Percentiles rank a stretch among this genome's conserved stretches.
Evolutionary conservation across 2,113 vertebrate genomes (phyloP).

Genomic region (Brachyistius frenatus): DNA sequence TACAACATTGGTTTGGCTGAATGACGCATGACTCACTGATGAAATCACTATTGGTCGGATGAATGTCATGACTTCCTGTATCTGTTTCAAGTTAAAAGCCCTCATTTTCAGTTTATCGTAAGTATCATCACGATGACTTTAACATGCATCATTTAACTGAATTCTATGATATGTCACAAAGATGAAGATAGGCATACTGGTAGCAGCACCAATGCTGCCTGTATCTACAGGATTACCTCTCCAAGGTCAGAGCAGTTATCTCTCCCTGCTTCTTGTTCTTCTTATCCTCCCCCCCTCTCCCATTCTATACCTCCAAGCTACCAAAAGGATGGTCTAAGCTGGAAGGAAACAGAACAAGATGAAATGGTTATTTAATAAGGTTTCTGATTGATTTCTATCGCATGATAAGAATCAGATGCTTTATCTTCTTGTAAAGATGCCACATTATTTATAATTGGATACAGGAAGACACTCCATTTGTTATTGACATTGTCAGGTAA

Average conservation of each 20-base stretch:
- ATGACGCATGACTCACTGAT: too few relatives aligned
- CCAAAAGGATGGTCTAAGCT: constrained; percentile 21
- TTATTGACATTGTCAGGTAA: constrained; percentile 63
- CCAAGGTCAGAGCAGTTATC: constrained; percentile 61
- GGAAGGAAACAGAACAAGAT: constrained; percentile 28
- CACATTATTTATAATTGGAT: constrained; percentile 62
- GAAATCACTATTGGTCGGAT: too few relatives aligned
- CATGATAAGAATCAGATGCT: constrained; percentile 49
- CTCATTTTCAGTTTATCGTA: background rate
- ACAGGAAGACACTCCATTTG: constrained; percentile 50
- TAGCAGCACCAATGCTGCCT: background rate
- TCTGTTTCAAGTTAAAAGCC: background rate
- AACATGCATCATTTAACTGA: background rate
- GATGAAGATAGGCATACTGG: background rate
- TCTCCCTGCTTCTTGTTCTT: constrained; percentile 21
- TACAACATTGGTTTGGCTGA: too few relatives aligned
- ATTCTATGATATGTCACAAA: background rate
- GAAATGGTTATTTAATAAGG: constrained; percentile 34
- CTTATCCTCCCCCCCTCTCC: constrained; percentile 23
- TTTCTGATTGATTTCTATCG: constrained; percentile 49
- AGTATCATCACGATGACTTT: too few relatives aligned
- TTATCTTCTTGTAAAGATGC: constrained; percentile 55
- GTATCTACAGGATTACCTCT: constrained; percentile 42
- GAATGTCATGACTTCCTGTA: background rate
- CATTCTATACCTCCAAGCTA: constrained; percentile 16